These are phyloP conservation scores for Ifrita kowaldi DNA, from an alignment of 2,113 vertebrate species.

Conservation along the genomic window DNA sequence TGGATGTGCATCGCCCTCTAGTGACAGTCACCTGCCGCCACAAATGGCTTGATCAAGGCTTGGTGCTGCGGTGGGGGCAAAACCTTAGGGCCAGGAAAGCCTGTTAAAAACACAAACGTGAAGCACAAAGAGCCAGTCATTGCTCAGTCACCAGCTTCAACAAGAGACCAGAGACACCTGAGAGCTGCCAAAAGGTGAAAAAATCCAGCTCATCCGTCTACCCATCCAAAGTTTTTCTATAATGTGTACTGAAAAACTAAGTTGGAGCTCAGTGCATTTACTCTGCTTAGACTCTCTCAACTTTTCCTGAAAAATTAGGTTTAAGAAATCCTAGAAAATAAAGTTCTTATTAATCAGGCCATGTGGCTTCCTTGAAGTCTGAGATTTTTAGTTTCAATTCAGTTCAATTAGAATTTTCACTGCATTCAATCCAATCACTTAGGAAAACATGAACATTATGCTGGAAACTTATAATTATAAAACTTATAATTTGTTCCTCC, in stretches of 20 bases:
- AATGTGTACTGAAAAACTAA: no score
- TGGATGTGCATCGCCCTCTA: conserved; percentile 11
- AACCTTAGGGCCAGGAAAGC: neutral
- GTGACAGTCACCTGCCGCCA: neutral
- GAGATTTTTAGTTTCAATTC: neutral
- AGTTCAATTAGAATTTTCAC: neutral
- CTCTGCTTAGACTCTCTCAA: neutral
- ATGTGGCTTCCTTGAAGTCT: neutral
- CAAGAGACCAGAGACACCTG: neutral
- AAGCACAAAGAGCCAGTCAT: no score
- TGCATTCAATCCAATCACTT: neutral
- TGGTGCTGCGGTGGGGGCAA: accelerated
- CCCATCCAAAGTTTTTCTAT: neutral
- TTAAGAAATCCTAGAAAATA: neutral
- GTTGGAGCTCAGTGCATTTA: neutral
- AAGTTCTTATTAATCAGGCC: neutral
- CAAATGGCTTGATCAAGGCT: accelerated
- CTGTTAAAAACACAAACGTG: accelerated
- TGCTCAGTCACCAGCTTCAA: neutral
- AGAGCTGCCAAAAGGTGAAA: neutral
- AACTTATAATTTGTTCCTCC: neutral
- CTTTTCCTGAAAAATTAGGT: neutral
- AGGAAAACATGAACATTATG: neutral
- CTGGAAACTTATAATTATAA: neutral
- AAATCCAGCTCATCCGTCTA: neutral